Evolutionary conservation across 1,140 invertebrate genomes (phyloP).

Genomic region (Conus betulinus): DNA sequence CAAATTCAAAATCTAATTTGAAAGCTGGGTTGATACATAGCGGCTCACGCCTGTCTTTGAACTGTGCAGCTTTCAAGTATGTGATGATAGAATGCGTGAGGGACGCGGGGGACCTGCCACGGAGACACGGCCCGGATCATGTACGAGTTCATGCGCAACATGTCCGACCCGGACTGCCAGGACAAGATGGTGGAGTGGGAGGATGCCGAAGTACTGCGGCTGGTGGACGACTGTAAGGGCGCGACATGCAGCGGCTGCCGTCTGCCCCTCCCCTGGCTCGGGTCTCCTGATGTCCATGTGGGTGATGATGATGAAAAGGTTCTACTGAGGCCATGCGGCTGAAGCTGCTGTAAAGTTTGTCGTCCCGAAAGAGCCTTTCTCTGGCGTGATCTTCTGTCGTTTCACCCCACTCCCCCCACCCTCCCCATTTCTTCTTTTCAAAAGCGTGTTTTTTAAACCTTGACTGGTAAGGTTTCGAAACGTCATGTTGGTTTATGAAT

Average conservation of each 20-base stretch:
- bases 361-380: too few species aligned
- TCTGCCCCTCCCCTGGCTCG: not conserved
- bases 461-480: too few species aligned
- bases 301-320: too few species aligned
- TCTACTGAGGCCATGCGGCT: too few species aligned
- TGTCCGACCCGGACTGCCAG: not conserved
- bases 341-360: too few species aligned
- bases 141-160: not conserved
- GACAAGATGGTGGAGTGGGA: not conserved
- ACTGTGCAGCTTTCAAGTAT: not conserved
- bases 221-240: not conserved
- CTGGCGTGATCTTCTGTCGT: too few species aligned
- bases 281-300: not conserved
- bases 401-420: too few species aligned
- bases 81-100: not conserved
- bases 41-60: not conserved
- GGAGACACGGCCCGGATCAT: not conserved
- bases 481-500: too few species aligned
- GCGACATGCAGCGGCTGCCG: not conserved
- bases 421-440: too few species aligned
- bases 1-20: not conserved
- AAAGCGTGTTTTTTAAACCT: too few species aligned
- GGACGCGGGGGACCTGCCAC: not conserved
- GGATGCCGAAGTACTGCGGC: not conserved
- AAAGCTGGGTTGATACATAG: not conserved